A percentile compares a stretch with the other conserved stretches of the same genome.
phyloP scores from a whole-genome alignment of 1,140 invertebrate genomes.

The Holotrichia oblita region DNA sequence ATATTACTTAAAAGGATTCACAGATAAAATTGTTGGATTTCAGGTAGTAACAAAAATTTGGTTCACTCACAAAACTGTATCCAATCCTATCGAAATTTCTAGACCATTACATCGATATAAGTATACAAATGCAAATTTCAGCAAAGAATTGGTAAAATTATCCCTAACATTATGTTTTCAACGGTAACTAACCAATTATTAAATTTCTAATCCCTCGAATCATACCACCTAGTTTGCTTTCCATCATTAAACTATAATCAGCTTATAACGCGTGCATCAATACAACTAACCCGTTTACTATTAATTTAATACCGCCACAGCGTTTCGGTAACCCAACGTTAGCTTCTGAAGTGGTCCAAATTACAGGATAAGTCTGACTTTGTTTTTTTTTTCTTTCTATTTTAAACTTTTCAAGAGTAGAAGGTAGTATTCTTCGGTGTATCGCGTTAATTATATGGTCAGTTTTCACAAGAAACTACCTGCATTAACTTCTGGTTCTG shows the following conservation, averaged over 20 bases:
- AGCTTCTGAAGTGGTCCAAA: constrained; percentile 28
- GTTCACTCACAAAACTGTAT: too few species aligned
- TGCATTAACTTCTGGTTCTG: not conserved
- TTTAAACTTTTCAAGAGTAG: not conserved
- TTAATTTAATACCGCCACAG: constrained; percentile 16
- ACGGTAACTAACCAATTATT: not conserved
- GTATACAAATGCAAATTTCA: too few species aligned
- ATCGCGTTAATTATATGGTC: constrained; percentile 5
- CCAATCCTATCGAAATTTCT: too few species aligned
- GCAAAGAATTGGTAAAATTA: too few species aligned
- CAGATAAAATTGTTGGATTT: too few species aligned
- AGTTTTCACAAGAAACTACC: not conserved
- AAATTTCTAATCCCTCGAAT: not conserved
- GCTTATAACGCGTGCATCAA: not conserved
- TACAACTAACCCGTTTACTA: not conserved
- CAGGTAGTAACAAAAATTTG: too few species aligned
- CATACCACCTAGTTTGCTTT: not conserved
- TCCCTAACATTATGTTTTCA: not conserved
- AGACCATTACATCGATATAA: too few species aligned
- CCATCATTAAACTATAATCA: not conserved
- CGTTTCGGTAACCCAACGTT: not conserved
- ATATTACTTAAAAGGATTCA: too few species aligned
- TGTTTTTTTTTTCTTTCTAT: constrained; percentile 1
- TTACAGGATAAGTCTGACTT: constrained; percentile 21
- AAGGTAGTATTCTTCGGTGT: not conserved